Evolutionary conservation across 2,113 vertebrate genomes (phyloP).

Genomic region (Parotia lawesii): DNA sequence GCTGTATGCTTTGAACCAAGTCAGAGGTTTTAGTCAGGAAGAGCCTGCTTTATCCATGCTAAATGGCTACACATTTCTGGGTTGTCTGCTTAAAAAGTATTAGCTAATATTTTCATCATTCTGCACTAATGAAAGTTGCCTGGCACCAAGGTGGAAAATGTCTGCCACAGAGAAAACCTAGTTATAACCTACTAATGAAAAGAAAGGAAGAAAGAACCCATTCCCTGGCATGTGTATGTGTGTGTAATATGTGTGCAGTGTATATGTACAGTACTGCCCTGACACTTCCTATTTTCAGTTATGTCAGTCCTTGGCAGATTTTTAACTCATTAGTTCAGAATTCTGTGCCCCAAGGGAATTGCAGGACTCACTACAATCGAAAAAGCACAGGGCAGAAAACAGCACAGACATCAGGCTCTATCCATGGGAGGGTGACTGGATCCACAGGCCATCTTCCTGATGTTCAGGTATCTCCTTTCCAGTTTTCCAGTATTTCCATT

Average conservation of each 20-base stretch:
- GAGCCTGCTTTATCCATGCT: background rate
- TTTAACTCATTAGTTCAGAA: background rate
- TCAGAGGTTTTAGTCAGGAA: background rate
- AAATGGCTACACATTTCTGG: background rate
- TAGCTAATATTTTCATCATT: background rate
- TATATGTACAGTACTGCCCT: background rate
- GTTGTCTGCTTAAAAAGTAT: background rate
- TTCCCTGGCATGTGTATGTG: background rate
- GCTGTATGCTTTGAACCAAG: background rate
- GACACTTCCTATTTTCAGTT: background rate
- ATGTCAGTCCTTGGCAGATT: background rate
- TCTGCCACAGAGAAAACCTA: background rate
- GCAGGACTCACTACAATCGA: background rate
- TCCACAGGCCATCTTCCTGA: background rate
- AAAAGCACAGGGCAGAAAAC: background rate
- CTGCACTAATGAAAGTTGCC: background rate
- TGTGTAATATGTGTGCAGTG: background rate
- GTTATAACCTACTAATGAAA: background rate
- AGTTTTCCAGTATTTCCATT: background rate
- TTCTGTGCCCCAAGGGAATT: background rate
- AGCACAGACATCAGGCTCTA: background rate
- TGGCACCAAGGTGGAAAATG: background rate
- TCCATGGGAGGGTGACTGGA: fast-evolving
- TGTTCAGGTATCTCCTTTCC: background rate
- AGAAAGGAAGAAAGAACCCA: background rate